Evolutionary conservation across 2,113 vertebrate species (phyloP).

Genomic region (Ploceus nigricollis): DNA sequence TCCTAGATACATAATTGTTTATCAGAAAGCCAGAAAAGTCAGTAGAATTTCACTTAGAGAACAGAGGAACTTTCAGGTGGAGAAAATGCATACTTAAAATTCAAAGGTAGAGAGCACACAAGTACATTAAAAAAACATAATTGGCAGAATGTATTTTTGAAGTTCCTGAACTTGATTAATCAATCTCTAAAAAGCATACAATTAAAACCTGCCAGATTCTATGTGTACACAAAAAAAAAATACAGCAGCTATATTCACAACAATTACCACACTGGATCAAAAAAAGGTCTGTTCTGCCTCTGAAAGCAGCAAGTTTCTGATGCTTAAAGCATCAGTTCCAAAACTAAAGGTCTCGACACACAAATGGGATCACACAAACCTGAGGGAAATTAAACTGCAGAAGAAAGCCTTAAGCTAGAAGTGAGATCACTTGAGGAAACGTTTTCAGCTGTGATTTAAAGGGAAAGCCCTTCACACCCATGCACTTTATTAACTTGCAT

Average conservation of each 20-base stretch:
- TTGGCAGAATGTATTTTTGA: conserved; percentile 36
- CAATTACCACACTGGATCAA: not conserved
- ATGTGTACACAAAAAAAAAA: not conserved
- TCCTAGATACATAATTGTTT: too few species aligned
- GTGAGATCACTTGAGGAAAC: conserved; percentile 1
- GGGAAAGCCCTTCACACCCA: conserved; percentile 27
- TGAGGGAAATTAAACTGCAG: not conserved
- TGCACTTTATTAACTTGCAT: conserved; percentile 1
- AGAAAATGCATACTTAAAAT: conserved; percentile 31
- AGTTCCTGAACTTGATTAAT: conserved; percentile 56
- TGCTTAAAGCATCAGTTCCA: not conserved
- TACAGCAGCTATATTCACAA: not conserved
- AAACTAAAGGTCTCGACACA: not conserved
- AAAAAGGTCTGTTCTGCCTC: not conserved
- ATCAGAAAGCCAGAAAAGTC: not conserved
- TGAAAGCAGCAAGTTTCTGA: not conserved
- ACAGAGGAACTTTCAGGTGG: not conserved
- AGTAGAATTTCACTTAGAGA: not conserved
- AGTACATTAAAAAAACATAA: conserved; percentile 1
- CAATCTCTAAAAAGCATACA: not conserved
- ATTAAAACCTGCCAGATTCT: conserved; percentile 15
- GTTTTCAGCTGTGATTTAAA: conserved; percentile 11
- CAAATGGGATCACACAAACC: not conserved
- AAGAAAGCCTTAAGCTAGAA: not conserved
- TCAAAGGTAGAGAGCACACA: not conserved